A percentile compares a stretch with the other conserved stretches of the same genome.
Conservation (phyloP, 2,888 invertebrate genomes). For the Heliconius ismenius region DNA sequence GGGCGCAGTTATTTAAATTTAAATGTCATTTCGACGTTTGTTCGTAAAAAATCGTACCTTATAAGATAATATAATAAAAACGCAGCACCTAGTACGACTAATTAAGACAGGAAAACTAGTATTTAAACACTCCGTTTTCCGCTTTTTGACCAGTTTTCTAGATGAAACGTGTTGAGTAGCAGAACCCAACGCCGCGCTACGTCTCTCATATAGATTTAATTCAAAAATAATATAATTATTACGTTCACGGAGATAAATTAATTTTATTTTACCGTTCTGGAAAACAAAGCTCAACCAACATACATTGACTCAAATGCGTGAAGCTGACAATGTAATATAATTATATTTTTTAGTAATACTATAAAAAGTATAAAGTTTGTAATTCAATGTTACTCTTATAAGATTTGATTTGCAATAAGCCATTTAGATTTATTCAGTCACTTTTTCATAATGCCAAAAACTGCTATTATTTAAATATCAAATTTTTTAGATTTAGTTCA, state of each 20-base stretch:
- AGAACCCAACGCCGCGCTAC: background rate
- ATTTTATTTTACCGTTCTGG: background rate
- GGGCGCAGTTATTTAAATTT: constrained; percentile 23
- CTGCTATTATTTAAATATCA: background rate
- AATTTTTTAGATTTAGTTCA: background rate
- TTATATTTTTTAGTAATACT: background rate
- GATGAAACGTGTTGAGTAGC: too few species aligned
- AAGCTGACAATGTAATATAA: background rate
- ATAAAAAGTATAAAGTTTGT: background rate
- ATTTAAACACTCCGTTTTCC: too few species aligned
- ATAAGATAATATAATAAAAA: background rate
- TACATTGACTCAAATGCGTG: background rate
- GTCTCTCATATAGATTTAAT: background rate
- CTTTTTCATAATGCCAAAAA: background rate
- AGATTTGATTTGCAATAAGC: background rate
- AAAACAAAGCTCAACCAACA: background rate
- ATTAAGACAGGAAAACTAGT: too few species aligned
- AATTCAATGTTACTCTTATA: background rate
- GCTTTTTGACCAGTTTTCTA: too few species aligned
- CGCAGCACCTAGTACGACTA: background rate
- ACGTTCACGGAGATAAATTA: too few species aligned
- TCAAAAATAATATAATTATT: too few species aligned
- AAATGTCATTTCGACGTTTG: background rate
- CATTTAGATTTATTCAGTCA: too few species aligned
- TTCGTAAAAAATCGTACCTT: background rate